These are phyloP conservation scores for Eciton burchellii DNA, from an alignment of 1,140 invertebrate species.

Conservation along the genomic window DNA sequence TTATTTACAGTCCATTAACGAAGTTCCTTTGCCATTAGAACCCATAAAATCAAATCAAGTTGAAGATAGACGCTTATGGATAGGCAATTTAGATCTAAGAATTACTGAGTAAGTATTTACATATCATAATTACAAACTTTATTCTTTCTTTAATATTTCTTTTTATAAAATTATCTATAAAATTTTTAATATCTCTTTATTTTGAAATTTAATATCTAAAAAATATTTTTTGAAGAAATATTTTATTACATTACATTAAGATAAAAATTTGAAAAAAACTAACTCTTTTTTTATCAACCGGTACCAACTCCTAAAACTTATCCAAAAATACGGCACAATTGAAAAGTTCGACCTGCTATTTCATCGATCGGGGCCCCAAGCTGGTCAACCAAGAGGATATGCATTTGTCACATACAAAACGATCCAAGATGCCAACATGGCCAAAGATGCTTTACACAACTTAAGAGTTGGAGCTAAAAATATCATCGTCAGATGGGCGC, in stretches of 20 bases:
- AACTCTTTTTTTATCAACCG: conserved; percentile 87
- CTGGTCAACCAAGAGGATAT: conserved; percentile 96
- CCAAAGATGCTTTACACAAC: conserved; percentile 91
- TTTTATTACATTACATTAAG: conserved; percentile 4
- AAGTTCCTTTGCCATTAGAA: conserved; percentile 87
- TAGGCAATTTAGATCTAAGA: conserved; percentile 94
- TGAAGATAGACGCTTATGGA: conserved; percentile 93
- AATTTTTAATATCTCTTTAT: not conserved
- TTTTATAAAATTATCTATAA: not conserved
- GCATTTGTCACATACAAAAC: conserved; percentile 95
- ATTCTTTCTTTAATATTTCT: not conserved
- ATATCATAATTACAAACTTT: conserved; percentile 44
- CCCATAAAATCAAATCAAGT: conserved; percentile 86
- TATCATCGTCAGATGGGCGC: conserved; percentile 93
- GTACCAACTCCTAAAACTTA: conserved; percentile 97
- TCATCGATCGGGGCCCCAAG: conserved; percentile 94
- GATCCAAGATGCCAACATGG: conserved; percentile 88
- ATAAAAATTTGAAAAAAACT: conserved; percentile 71
- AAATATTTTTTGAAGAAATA: not conserved
- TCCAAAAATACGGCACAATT: conserved; percentile 96
- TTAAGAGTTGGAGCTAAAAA: conserved; percentile 90
- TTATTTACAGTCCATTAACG: conserved; percentile 73
- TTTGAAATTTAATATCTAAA: not conserved
- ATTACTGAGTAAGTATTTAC: conserved; percentile 95
- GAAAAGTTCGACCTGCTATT: conserved; percentile 98